Base-by-base conservation (phyloP, 1,140 invertebrate genomes). In the Penaeus chinensis region DNA sequence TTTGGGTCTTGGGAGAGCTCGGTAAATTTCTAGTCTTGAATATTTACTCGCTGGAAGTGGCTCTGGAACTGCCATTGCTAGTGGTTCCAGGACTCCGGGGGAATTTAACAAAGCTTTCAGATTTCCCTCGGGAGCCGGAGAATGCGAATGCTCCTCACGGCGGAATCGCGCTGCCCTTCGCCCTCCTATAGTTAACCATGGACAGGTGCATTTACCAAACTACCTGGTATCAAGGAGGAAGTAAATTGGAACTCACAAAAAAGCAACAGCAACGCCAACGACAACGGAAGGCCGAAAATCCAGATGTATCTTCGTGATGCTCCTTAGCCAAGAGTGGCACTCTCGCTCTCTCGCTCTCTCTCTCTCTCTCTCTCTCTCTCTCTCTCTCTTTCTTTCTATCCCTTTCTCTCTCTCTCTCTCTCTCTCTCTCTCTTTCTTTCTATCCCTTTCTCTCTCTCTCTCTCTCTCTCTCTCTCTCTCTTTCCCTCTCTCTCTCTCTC, bases 21-120 rank as follows among this genome's bases (percentile, higher is more conserved):
- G 85, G 85, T 87, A 87, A 87, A 87, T 87, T 87, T 83, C 80
- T 87, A 87, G 85, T 87, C 85, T 82, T 87, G 85, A 87, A 87
- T 87, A 87, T 87, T 87, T 87, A 87, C 85, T 87, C 80, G 81
- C 85, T 87, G 85, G 85, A 87, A 87, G 85, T 87, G 85, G 85
- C 80, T 82, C 85, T 87, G 85, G 85, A 87, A 87, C 85, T 87
- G 85, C 85, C 85, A 87, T 87, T 87, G 27, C 85, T 77, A 82
- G 85, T 83, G 85, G 80, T 87, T 87, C 85, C 80, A 82, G 69
- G 85, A 82, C 85, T 82, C 85, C 80, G 54, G 80, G 85, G 85
- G 85, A 87, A 87, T 82, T 87, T 77, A 82, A 82, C 79, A 87
- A 87, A 87, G 85, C 85, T 87, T 87, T 82, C 80, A 82, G 80